These are phyloP conservation scores for Peromyscus attwateri DNA, from an alignment of 2,797 vertebrate species.

Conservation along the genomic window DNA sequence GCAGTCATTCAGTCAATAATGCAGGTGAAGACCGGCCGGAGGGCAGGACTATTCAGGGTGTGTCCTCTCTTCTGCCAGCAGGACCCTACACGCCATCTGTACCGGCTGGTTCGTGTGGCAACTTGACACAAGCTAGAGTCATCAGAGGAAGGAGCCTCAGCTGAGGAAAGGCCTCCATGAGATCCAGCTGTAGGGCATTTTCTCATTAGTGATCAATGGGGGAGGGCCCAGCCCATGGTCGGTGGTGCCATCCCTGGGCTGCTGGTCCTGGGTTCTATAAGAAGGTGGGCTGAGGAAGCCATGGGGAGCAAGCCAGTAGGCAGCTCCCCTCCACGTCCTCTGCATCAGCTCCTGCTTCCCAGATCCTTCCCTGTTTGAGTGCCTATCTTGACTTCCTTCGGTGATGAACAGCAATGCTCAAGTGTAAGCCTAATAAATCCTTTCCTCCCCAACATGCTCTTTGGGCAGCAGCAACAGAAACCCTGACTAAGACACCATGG, in stretches of 20 bases:
- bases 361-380: background rate
- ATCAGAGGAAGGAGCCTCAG: background rate
- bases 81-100: background rate
- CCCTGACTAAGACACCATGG: rapidly evolving
- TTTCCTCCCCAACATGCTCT: background rate
- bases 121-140: background rate
- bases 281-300: background rate
- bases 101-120: background rate
- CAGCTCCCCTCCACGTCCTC: background rate
- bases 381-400: background rate
- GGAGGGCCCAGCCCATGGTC: background rate
- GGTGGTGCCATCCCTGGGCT: background rate
- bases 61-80: too few species aligned
- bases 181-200: background rate
- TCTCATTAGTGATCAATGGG: background rate
- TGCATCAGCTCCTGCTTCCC: background rate
- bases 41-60: background rate
- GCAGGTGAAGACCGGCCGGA: background rate
- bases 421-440: background rate
- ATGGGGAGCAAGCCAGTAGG: background rate
- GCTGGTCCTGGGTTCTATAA: background rate
- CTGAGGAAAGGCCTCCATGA: background rate
- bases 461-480: background rate
- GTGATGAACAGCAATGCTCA: background rate
- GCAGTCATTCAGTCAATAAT: background rate